A percentile compares a stretch with the other conserved stretches of the same genome.
Evolutionary conservation across 1,140 invertebrate species (phyloP).

Genomic region (Eubasilissa regina): DNA sequence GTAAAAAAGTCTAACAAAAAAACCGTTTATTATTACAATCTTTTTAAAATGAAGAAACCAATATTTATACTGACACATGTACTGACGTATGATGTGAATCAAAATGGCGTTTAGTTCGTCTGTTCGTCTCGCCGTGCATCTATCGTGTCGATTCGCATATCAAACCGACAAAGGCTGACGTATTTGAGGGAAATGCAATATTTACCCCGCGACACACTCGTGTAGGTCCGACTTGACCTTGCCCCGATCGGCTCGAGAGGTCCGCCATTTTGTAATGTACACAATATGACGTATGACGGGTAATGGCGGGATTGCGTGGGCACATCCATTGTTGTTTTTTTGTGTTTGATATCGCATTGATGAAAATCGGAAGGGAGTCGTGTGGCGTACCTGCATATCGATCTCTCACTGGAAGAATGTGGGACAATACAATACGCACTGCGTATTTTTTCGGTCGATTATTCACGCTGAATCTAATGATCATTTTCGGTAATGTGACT

Average conservation of each 20-base stretch:
- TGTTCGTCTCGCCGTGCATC: conserved; percentile 6
- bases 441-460: conserved; percentile 36
- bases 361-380: conserved; percentile 23
- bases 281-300: background rate
- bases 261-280: conserved; percentile 19
- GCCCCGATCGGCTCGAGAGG: conserved; percentile 11
- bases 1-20: no score
- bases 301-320: conserved; percentile 31
- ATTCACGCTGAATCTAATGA: conserved; percentile 1
- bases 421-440: conserved; percentile 15
- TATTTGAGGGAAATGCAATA: conserved; percentile 23
- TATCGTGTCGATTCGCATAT: conserved; percentile 32
- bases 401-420: conserved; percentile 6
- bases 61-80: no score
- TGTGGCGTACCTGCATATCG: conserved; percentile 35
- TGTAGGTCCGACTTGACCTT: conserved; percentile 38
- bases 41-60: no score
- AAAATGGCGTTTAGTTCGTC: background rate
- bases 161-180: conserved; percentile 23
- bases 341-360: conserved; percentile 33
- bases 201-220: background rate
- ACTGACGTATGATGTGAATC: background rate
- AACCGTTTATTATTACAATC: no score
- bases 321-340: conserved; percentile 24
- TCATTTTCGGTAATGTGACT: no score